Evolutionary conservation across 2,797 vertebrate species (phyloP), one percentile per base, ranked within the genome.

Genomic region (Nothura maculosa): DNA sequence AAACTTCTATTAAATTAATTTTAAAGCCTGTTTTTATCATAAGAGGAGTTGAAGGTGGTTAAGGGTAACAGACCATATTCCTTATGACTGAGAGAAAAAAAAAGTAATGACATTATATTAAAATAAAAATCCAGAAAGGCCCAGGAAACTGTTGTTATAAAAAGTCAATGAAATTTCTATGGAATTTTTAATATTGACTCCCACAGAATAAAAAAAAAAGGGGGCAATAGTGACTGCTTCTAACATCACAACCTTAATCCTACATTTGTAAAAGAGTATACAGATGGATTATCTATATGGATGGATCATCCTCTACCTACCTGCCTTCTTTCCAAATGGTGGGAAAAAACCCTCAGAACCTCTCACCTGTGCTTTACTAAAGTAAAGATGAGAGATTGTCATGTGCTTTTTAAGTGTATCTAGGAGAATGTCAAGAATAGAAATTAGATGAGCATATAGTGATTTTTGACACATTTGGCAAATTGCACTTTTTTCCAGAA

Each of bases 391-490:
- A 62, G 2, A 48, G 6, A 7, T n/a, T 50, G 57, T 72, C 30
- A 1, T 54, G 18, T 55, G 34, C 40, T 58, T 62, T 30, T 4
- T 20, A 63, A 77, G 62, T 12, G 8, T 16, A 68, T 22, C 5
- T 67, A 72, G 30, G 18, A 45, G 77, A 32, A 25, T 54, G 7
- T 5, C 32, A 57, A 0, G 8, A 60, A 11, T 1, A 1, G 15
- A 81, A 67, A 86, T 84, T 36, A 63, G 36, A 84, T 40, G 22
- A 88, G 58, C 25, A 20, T 40, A 45, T 72, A 84, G 81, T 85
- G 5, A 36, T 32, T 90, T 90, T 60, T 86, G 78, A 86, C 70
- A 79, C 14, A 63, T 70, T 84, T 88, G 83, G 74, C 74, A 90
- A 86, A 63, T 8, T 13, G 8, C 9, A 66, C 19, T 48, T 21